phyloP scores from a whole-genome alignment of 2,113 vertebrate species.

The Elanus axillaris region DNA sequence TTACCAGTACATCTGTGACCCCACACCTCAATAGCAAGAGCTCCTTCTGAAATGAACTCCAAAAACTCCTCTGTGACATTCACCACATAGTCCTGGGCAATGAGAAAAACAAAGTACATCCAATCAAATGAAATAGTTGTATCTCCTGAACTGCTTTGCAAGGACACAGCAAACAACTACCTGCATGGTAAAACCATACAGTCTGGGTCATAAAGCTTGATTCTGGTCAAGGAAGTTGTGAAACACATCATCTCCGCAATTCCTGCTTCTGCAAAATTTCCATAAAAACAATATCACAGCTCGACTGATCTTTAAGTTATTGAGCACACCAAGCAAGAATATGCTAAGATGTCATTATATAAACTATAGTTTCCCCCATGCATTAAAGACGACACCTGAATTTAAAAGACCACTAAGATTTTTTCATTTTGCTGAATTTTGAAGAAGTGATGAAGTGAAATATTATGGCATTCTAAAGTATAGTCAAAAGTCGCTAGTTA shows the following conservation, averaged over 20 bases:
- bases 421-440: background rate
- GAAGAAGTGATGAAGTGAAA: background rate
- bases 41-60: slow-evolving; percentile 98
- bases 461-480: background rate
- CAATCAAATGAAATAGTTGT: background rate
- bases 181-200: background rate
- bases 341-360: background rate
- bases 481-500: background rate
- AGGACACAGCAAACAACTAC: background rate
- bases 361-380: background rate
- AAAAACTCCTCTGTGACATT: slow-evolving; percentile 94
- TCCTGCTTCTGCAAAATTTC: background rate
- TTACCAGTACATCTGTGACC: slow-evolving; percentile 93
- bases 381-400: background rate
- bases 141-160: background rate
- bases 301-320: background rate
- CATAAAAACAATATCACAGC: background rate
- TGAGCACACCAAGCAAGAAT: background rate
- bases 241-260: background rate
- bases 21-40: slow-evolving; percentile 95
- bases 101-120: background rate
- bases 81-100: slow-evolving; percentile 86
- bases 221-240: background rate
- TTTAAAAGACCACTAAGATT: background rate
- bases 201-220: background rate